Evolutionary conservation across 2,888 invertebrate species (phyloP), one percentile per base, ranked within the genome.

Genomic region (Ophion ellenae): DNA sequence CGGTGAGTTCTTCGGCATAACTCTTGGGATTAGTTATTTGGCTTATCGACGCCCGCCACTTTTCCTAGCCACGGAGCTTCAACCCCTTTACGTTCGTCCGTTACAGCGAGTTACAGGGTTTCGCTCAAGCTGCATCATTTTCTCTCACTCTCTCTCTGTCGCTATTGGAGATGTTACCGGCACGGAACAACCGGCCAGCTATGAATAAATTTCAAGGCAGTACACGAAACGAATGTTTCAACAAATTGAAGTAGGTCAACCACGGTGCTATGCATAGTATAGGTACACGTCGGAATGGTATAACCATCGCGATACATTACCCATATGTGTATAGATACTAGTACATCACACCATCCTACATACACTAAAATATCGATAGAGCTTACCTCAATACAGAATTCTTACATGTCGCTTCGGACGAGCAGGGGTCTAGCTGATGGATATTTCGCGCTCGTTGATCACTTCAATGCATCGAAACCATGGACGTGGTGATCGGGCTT

Each of bases 11-110:
- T 76, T 74, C 73, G 73, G 59, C 80, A 69, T 83, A 86, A 86
- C 86, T 86, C 80, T 24, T 63, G 86, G 83, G 81, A 83, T 86
- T 86, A 83, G 86, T 86, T 83, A 86, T 86, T 86, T 77, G 83
- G 83, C 86, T 86, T 86, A 86, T 86, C 86, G 86, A 86, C 86
- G 79, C 83, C 81, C 81, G 73, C 86, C 69, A 86, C 86, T 86
- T 86, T 86, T 81, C 76, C 82, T 76, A 73, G 57, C 63, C 66
- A 64, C 70, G 61, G 53, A 70, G 71, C 67, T 67, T 71, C 80
- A 73, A 59, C 82, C 76, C 63, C 69, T 57, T 45, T 73, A 17
- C 59, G 63, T 84, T 76, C n/a, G 74, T 83, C 28, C 69, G 73
- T 57, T 81, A 59, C 74, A 80, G 45, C 76, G 63, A 67, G 69